A percentile compares a stretch with the other conserved stretches of the same genome.
These are phyloP conservation scores for Plectropomus leopardus DNA, from an alignment of 2,113 vertebrate species.

Conservation along the genomic window DNA sequence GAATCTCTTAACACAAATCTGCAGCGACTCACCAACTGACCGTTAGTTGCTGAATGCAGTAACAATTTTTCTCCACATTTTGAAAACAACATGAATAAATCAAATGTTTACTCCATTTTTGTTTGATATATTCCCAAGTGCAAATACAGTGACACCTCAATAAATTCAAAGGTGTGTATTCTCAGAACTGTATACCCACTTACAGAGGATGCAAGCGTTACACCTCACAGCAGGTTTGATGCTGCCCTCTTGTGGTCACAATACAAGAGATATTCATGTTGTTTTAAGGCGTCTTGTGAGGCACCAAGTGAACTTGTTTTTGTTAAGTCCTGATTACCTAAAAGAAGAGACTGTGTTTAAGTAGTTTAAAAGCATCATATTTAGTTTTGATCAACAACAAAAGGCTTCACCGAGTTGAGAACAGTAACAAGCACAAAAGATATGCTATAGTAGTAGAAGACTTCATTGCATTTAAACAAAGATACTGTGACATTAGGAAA, in stretches of 20 bases:
- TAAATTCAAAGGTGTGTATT: background rate
- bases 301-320: background rate
- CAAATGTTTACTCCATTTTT: background rate
- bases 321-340: background rate
- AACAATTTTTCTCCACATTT: background rate
- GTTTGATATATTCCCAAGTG: background rate
- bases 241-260: constrained; percentile 60
- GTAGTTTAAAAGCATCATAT: background rate
- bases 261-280: background rate
- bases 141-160: background rate
- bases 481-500: background rate
- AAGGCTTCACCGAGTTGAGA: no score
- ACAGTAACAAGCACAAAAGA: background rate
- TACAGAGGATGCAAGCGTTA: background rate
- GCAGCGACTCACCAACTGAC: background rate
- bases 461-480: background rate
- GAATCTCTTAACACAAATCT: background rate
- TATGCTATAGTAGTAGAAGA: background rate
- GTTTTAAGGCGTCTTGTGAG: background rate
- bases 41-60: no score
- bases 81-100: background rate
- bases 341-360: background rate
- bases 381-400: background rate
- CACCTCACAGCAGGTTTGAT: constrained; percentile 7
- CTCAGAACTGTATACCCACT: background rate